phyloP scores from a whole-genome alignment of 1,140 invertebrate genomes.

The Papilio glaucus region DNA sequence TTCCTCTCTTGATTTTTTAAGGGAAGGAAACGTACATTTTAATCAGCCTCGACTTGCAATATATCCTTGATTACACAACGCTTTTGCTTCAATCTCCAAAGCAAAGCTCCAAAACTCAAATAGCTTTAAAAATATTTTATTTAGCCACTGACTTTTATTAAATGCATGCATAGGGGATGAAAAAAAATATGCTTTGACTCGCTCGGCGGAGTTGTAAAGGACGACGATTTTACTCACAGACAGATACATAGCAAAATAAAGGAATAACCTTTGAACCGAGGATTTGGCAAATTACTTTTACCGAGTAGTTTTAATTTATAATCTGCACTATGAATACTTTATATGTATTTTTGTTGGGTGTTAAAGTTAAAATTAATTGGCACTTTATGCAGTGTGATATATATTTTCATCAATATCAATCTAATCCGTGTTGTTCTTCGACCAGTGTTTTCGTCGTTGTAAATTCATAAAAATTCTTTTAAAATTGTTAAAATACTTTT shows the following conservation, averaged over 20 bases:
- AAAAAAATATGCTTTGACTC: neutral
- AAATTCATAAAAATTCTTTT: too few relatives aligned
- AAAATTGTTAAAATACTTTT: too few relatives aligned
- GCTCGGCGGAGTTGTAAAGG: neutral
- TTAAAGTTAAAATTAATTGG: too few relatives aligned
- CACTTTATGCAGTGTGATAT: too few relatives aligned
- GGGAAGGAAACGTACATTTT: neutral
- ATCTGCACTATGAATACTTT: too few relatives aligned
- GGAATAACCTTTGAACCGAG: neutral
- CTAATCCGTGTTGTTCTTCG: too few relatives aligned
- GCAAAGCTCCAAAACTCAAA: neutral
- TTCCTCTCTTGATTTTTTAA: neutral
- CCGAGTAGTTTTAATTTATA: too few relatives aligned
- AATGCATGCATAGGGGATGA: neutral
- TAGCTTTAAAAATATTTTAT: slow-evolving; percentile 13
- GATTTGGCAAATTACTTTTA: neutral
- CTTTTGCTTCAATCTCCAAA: slow-evolving; percentile 8
- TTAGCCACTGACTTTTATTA: slow-evolving; percentile 1
- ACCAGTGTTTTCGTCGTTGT: too few relatives aligned
- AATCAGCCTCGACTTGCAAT: neutral
- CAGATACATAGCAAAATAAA: neutral
- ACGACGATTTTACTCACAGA: neutral
- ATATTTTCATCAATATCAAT: too few relatives aligned
- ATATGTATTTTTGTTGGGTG: too few relatives aligned
- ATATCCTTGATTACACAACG: neutral